phyloP scores from a whole-genome alignment of 2,888 invertebrate genomes.

The Protodeltote pygarga region DNA sequence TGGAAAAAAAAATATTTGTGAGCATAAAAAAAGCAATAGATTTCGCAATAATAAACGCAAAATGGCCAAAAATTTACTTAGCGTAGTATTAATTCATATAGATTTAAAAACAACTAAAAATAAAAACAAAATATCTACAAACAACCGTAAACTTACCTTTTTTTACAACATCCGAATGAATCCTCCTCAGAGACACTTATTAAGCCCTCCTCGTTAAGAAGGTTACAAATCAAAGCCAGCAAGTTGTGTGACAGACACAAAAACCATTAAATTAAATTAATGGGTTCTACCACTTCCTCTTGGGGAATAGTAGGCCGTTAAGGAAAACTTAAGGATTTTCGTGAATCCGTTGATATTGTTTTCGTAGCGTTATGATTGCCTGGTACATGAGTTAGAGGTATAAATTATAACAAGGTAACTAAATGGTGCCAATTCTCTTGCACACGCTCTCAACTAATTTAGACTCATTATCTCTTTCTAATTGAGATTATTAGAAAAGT shows the following conservation, averaged over 20 bases:
- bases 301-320: slow-evolving; percentile 72
- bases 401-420: not conserved
- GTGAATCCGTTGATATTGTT: slow-evolving; percentile 19
- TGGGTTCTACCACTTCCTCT: slow-evolving; percentile 73
- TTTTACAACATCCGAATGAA: slow-evolving; percentile 36
- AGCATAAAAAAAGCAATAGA: too few relatives aligned
- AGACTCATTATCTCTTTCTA: too few relatives aligned
- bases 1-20: too few relatives aligned
- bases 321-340: slow-evolving; percentile 66
- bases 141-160: too few relatives aligned
- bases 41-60: too few relatives aligned
- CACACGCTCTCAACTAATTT: too few relatives aligned
- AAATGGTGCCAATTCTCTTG: too few relatives aligned
- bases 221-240: slow-evolving; percentile 80
- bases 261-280: slow-evolving; percentile 87
- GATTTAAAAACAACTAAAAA: too few relatives aligned
- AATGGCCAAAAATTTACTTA: too few relatives aligned
- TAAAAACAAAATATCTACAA: not conserved
- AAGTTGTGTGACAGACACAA: slow-evolving; percentile 85
- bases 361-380: slow-evolving; percentile 14
- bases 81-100: too few relatives aligned
- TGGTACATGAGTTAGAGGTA: slow-evolving; percentile 4
- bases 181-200: slow-evolving; percentile 55
- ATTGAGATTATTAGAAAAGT: too few relatives aligned
- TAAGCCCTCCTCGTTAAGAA: slow-evolving; percentile 76